Evolutionary conservation across 2,888 invertebrate species (phyloP).

Genomic region (Dasysyrphus albostriatus): DNA sequence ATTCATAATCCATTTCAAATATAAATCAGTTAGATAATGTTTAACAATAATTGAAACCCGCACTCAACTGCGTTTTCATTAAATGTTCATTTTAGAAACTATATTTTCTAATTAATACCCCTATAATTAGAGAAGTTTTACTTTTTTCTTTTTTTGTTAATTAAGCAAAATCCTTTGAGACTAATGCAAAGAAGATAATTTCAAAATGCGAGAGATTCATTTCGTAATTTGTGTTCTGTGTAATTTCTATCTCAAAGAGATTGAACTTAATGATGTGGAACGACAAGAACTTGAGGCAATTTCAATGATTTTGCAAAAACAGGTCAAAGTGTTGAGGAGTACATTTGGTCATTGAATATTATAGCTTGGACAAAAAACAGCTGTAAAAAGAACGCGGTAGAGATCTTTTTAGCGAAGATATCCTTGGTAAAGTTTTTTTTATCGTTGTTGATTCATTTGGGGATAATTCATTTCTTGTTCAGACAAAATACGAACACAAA

Average conservation of each 20-base stretch:
- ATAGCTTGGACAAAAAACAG: neutral
- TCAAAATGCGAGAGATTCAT: neutral
- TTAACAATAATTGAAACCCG: no score
- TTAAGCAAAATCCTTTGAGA: neutral
- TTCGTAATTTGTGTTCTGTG: neutral
- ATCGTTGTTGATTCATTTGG: neutral
- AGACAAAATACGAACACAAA: neutral
- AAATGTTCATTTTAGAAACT: neutral
- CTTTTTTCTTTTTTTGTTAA: neutral
- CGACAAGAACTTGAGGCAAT: neutral
- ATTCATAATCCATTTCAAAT: no score
- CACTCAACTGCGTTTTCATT: no score
- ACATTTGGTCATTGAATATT: neutral
- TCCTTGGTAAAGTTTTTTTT: neutral
- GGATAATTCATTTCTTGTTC: neutral
- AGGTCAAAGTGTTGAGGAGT: neutral
- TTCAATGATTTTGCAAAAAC: neutral
- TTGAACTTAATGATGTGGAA: neutral
- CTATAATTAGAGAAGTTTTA: neutral
- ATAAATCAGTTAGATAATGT: no score
- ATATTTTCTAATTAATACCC: neutral
- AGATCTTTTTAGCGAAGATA: neutral
- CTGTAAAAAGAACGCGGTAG: neutral
- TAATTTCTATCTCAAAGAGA: constrained; percentile 5
- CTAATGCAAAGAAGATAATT: neutral